Evolutionary conservation across 1,140 invertebrate genomes (phyloP).

Genomic region (Eriocheir sinensis): DNA sequence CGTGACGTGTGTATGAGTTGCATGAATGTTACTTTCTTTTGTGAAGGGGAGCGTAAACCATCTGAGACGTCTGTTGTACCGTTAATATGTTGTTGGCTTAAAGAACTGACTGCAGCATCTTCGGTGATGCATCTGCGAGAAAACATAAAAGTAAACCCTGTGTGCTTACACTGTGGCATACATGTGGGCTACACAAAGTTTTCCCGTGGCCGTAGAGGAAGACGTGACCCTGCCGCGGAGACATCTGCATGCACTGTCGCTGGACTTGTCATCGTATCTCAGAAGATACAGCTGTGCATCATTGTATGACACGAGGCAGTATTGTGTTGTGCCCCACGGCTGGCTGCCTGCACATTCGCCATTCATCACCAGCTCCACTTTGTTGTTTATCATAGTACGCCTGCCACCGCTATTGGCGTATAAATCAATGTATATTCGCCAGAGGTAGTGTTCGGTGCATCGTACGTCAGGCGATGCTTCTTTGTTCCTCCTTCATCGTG

Average conservation of each 20-base stretch:
- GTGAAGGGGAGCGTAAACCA: too few relatives aligned
- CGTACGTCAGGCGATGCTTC: neutral
- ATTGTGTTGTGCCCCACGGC: constrained; percentile 42
- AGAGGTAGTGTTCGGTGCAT: constrained; percentile 7
- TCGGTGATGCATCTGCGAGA: too few relatives aligned
- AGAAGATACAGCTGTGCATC: neutral
- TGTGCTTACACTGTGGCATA: too few relatives aligned
- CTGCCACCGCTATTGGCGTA: neutral
- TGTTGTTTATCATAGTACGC: constrained; percentile 24
- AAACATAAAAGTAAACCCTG: too few relatives aligned
- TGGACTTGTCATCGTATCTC: neutral
- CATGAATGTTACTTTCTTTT: too few relatives aligned
- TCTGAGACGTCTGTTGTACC: too few relatives aligned
- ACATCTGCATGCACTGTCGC: neutral
- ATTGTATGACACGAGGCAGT: constrained; percentile 11
- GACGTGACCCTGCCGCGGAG: neutral
- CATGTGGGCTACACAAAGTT: too few relatives aligned
- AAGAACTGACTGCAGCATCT: too few relatives aligned
- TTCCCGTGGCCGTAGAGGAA: too few relatives aligned
- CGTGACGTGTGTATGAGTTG: too few relatives aligned
- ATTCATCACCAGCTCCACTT: constrained; percentile 23
- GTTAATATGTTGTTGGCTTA: too few relatives aligned
- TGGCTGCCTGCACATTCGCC: neutral
- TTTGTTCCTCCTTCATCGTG: constrained; percentile 12
- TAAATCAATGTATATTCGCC: neutral